A percentile compares a stretch with the other conserved stretches of the same genome.
Conservation (phyloP, 1,140 invertebrate species). For the Drosophila lowei region DNA sequence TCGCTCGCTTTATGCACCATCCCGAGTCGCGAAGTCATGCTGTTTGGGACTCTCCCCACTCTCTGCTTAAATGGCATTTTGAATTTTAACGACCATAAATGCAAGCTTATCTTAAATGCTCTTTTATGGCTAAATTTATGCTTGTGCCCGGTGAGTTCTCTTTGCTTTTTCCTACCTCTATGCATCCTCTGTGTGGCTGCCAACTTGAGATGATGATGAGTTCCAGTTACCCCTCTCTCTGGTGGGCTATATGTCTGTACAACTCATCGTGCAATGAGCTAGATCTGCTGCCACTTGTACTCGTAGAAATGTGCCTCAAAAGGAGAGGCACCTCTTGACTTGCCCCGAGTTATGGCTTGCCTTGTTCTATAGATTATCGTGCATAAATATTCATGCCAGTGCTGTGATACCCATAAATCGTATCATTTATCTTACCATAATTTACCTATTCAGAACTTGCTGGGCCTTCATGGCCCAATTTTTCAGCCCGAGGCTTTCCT, state of each 20-base stretch:
- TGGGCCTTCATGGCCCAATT: conserved; percentile 22
- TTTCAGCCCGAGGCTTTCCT: conserved; percentile 22
- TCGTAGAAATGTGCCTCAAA: conserved; percentile 7
- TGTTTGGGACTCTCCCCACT: conserved; percentile 17
- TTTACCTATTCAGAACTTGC: conserved; percentile 25
- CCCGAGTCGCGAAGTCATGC: conserved; percentile 40
- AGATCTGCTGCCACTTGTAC: conserved; percentile 46
- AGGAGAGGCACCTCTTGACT: neutral
- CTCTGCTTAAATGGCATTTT: conserved; percentile 70
- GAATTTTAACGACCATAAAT: conserved; percentile 82
- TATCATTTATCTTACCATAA: too few relatives aligned
- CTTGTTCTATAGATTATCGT: conserved; percentile 16
- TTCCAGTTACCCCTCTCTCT: conserved; percentile 58
- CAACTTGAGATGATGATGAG: conserved; percentile 65
- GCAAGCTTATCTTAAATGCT: conserved; percentile 81
- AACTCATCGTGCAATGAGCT: conserved; percentile 7
- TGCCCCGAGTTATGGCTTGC: conserved; percentile 23
- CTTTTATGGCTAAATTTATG: conserved; percentile 79
- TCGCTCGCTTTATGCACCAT: conserved; percentile 33
- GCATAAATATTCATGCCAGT: conserved; percentile 43
- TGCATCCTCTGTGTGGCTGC: conserved; percentile 5
- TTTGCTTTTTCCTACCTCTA: conserved; percentile 1
- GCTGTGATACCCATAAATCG: conserved; percentile 47
- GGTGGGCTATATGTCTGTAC: conserved; percentile 20
- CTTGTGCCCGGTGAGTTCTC: conserved; percentile 38